A percentile compares a stretch with the other conserved stretches of the same genome.
Evolutionary conservation across 2,888 invertebrate species (phyloP).

Genomic region (Eupeodes luniger): DNA sequence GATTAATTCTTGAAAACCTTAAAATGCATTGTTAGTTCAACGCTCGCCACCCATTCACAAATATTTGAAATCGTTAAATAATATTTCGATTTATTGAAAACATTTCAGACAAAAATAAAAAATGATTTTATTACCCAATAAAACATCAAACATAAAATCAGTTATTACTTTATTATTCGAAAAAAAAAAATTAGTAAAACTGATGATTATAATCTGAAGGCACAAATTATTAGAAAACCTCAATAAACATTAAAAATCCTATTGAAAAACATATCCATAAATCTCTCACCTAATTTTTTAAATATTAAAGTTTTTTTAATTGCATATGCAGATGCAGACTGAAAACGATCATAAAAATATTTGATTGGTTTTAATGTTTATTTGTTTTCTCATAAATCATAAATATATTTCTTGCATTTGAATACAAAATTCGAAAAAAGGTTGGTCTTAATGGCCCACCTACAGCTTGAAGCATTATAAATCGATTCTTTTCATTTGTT

Average conservation of each 20-base stretch:
- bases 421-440: background rate
- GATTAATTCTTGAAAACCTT: too few relatives aligned
- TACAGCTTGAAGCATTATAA: background rate
- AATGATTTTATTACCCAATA: background rate
- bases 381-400: conserved; percentile 1
- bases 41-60: background rate
- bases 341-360: background rate
- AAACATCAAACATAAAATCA: conserved; percentile 1
- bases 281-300: conserved; percentile 20
- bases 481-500: background rate
- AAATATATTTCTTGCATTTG: background rate
- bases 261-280: background rate
- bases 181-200: background rate
- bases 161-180: background rate
- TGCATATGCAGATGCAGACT: background rate
- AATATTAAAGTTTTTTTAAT: background rate
- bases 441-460: background rate
- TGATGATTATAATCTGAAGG: background rate
- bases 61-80: background rate
- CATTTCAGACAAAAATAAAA: background rate
- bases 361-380: background rate
- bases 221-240: background rate
- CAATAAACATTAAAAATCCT: background rate
- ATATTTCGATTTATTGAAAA: background rate
- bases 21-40: too few relatives aligned